Percentiles rank a stretch among this genome's conserved stretches.
Conservation (phyloP, 2,888 invertebrate genomes). For the Luffia ferchaultella region DNA sequence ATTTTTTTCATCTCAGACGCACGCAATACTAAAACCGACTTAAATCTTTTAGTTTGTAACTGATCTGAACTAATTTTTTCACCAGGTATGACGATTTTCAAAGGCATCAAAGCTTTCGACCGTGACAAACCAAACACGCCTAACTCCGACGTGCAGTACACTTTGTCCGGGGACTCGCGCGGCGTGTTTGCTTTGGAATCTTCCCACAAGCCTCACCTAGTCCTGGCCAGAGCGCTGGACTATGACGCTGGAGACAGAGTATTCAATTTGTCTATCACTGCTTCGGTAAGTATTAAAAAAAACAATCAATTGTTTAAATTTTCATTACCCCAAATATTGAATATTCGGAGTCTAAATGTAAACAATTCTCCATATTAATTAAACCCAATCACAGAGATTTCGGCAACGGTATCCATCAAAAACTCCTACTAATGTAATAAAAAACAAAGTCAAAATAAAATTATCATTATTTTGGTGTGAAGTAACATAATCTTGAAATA, state of each 20-base stretch:
- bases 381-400: too few species aligned
- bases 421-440: too few species aligned
- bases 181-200: constrained; percentile 83
- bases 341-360: too few species aligned
- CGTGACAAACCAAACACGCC: constrained; percentile 89
- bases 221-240: constrained; percentile 77
- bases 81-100: constrained; percentile 82
- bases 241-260: constrained; percentile 83
- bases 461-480: too few species aligned
- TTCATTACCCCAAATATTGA: neutral
- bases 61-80: neutral
- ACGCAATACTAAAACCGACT: too few species aligned
- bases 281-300: constrained; percentile 65
- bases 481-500: too few species aligned
- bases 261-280: constrained; percentile 77
- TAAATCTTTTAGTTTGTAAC: too few species aligned
- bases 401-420: too few species aligned
- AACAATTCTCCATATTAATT: too few species aligned
- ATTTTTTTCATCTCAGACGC: too few species aligned
- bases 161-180: constrained; percentile 75
- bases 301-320: constrained; percentile 1
- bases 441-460: too few species aligned
- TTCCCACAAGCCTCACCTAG: constrained; percentile 79
- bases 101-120: constrained; percentile 82
- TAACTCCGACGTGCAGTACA: constrained; percentile 86